Evolutionary conservation across 1,140 invertebrate genomes (phyloP).

Genomic region (Drosophila ambigua): DNA sequence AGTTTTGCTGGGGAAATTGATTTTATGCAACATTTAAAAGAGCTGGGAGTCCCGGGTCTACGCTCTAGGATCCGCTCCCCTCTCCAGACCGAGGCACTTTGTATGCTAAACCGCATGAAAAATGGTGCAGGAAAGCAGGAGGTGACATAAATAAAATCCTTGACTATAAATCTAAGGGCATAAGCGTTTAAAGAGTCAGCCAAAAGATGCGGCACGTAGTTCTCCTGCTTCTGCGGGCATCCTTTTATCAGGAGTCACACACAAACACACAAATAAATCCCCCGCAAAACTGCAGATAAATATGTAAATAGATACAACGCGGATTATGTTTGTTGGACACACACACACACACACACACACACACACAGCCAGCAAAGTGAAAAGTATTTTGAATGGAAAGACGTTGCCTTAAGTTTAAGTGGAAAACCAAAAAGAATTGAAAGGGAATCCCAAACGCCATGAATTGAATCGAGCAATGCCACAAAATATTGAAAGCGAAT

Average conservation of each 20-base stretch:
- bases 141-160: slow-evolving; percentile 81
- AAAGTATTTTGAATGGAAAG: slow-evolving; percentile 44
- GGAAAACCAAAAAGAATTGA: neutral
- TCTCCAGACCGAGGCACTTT: slow-evolving; percentile 21
- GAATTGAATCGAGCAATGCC: too few species aligned
- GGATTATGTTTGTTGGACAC: slow-evolving; percentile 58
- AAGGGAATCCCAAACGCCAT: too few species aligned
- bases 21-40: slow-evolving; percentile 68
- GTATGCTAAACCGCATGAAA: slow-evolving; percentile 73
- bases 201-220: slow-evolving; percentile 46
- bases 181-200: slow-evolving; percentile 74
- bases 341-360: slow-evolving; percentile 30
- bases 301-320: slow-evolving; percentile 79
- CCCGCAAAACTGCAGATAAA: slow-evolving; percentile 67
- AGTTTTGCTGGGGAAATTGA: slow-evolving; percentile 63
- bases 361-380: slow-evolving; percentile 60
- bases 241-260: slow-evolving; percentile 15
- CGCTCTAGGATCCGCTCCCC: neutral
- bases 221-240: neutral
- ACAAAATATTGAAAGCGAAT: too few species aligned
- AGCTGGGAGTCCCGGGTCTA: neutral
- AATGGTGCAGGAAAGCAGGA: slow-evolving; percentile 47
- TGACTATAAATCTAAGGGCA: slow-evolving; percentile 78
- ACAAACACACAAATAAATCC: slow-evolving; percentile 23
- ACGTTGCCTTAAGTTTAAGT: slow-evolving; percentile 4